Percentiles rank a stretch among this genome's conserved stretches.
Conservation (phyloP, 2,113 vertebrate genomes). For the Baryphthengus martii region DNA sequence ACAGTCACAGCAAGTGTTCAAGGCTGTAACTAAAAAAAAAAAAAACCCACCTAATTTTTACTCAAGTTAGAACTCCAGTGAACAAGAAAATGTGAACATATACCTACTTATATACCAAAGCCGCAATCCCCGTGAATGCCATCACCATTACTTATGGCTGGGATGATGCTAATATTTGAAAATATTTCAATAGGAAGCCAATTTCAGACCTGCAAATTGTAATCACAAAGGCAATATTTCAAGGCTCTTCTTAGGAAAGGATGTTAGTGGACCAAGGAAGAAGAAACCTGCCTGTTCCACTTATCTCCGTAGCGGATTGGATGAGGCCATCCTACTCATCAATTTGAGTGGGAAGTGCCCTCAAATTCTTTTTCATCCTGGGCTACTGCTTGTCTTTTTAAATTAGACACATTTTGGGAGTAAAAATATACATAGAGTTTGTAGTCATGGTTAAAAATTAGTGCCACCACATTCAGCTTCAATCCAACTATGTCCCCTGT, state of each 20-base stretch:
- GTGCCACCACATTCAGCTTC: not conserved
- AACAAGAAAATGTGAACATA: slow-evolving; percentile 61
- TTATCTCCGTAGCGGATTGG: not conserved
- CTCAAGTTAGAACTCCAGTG: slow-evolving; percentile 62
- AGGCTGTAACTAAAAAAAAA: slow-evolving; percentile 47
- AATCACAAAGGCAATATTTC: slow-evolving; percentile 66
- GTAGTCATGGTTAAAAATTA: slow-evolving; percentile 39
- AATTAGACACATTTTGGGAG: slow-evolving; percentile 50
- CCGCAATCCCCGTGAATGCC: slow-evolving; percentile 53
- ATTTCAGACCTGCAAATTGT: slow-evolving; percentile 46
- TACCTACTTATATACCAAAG: slow-evolving; percentile 51
- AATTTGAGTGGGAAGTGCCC: not conserved
- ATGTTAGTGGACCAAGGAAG: slow-evolving; percentile 39
- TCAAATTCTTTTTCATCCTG: not conserved
- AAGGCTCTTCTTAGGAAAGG: not conserved
- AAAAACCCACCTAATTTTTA: slow-evolving; percentile 38
- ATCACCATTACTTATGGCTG: slow-evolving; percentile 52
- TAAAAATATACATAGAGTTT: not conserved
- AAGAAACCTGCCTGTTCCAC: not conserved
- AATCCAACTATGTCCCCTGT: not conserved
- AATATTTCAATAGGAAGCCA: slow-evolving; percentile 54
- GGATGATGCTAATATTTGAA: slow-evolving; percentile 60
- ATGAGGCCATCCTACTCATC: not conserved
- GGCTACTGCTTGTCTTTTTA: slow-evolving; percentile 51
- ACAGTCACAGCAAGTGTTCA: slow-evolving; percentile 69